Percentiles rank a stretch among this genome's conserved stretches.
phyloP scores from a whole-genome alignment of 2,888 invertebrate species.

The Orthosia incerta region DNA sequence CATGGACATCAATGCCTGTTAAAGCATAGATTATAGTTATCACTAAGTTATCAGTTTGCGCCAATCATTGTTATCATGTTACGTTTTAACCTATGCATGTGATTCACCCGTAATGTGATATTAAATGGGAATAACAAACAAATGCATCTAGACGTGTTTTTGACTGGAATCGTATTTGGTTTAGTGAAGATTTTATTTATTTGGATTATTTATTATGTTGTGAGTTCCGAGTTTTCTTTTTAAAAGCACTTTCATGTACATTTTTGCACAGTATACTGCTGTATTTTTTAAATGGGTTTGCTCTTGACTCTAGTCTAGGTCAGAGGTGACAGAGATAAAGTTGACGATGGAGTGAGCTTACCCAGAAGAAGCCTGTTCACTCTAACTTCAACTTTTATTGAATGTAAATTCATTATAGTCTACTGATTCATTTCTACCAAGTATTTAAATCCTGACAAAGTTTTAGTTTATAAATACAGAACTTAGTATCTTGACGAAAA shows the following conservation, averaged over 20 bases:
- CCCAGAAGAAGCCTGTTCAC: no score
- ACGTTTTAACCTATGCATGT: conserved; percentile 45
- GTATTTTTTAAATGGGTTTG: no score
- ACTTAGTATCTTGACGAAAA: no score
- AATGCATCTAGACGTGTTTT: conserved; percentile 37
- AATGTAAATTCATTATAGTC: background rate
- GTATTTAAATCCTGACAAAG: background rate
- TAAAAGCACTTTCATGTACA: background rate
- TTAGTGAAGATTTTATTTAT: background rate
- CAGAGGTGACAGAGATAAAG: no score
- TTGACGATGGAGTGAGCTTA: no score
- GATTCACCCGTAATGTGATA: conserved; percentile 53
- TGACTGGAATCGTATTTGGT: conserved; percentile 1
- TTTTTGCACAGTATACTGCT: conserved; percentile 14
- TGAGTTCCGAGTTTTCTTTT: conserved; percentile 24
- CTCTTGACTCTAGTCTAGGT: no score
- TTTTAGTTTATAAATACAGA: no score
- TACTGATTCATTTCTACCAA: background rate
- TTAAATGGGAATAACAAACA: conserved; percentile 51
- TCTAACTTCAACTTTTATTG: no score
- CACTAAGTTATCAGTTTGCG: conserved; percentile 58
- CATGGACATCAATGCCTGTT: conserved; percentile 46
- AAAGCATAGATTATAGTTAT: conserved; percentile 63
- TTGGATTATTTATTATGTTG: conserved; percentile 47
- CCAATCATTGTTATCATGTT: conserved; percentile 61